These are phyloP conservation scores for Heliconius charithonia DNA, from an alignment of 2,888 invertebrate genomes.

Conservation along the genomic window DNA sequence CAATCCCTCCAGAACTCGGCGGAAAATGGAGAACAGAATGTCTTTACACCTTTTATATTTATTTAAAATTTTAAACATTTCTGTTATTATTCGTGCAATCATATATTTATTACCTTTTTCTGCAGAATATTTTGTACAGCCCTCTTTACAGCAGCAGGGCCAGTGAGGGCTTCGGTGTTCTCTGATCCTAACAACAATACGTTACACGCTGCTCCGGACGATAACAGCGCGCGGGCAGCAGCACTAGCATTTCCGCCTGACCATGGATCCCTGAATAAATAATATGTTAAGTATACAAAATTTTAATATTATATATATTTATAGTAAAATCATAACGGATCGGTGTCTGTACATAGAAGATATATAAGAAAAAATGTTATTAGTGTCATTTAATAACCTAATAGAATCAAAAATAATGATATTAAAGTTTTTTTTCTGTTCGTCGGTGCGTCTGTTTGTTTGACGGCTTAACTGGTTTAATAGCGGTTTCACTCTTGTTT, in stretches of 20 bases:
- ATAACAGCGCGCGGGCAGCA: conserved; percentile 82
- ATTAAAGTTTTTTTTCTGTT: too few species aligned
- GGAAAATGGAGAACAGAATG: too few species aligned
- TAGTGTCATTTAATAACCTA: too few species aligned
- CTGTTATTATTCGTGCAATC: not conserved
- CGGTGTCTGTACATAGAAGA: too few species aligned
- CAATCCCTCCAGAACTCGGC: too few species aligned
- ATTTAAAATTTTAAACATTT: not conserved
- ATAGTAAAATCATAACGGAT: too few species aligned
- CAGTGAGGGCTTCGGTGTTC: conserved; percentile 98
- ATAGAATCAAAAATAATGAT: too few species aligned
- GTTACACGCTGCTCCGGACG: conserved; percentile 93
- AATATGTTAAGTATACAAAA: not conserved
- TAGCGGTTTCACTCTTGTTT: too few species aligned
- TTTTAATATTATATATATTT: not conserved
- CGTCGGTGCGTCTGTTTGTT: too few species aligned
- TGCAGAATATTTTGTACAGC: conserved; percentile 86
- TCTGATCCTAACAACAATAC: conserved; percentile 95
- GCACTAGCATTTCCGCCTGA: conserved; percentile 71
- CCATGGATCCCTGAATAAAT: conserved; percentile 75
- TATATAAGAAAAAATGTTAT: too few species aligned
- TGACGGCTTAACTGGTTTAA: too few species aligned
- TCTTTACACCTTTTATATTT: too few species aligned
- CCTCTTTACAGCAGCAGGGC: conserved; percentile 96
- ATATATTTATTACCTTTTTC: conserved; percentile 62